Percentiles rank a stretch among this genome's conserved stretches.
Evolutionary conservation across 2,113 vertebrate species (phyloP).

Genomic region (Psephotus haematonotus): DNA sequence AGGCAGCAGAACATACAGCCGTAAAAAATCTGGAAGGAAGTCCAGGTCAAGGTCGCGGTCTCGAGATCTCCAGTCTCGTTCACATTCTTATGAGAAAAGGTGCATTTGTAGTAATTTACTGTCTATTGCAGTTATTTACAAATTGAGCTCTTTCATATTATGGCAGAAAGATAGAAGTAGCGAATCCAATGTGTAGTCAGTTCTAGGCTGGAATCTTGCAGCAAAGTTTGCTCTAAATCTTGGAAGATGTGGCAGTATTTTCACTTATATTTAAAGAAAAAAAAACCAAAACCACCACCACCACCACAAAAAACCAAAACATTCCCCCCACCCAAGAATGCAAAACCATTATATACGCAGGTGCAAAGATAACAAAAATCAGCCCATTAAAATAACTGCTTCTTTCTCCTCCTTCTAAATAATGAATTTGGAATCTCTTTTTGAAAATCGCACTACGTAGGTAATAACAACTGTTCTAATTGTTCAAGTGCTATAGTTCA

Average conservation of each 20-base stretch:
- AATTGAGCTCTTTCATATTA: accelerated
- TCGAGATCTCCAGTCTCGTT: conserved; percentile 74
- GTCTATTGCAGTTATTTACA: neutral
- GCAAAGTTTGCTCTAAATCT: neutral
- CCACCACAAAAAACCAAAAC: accelerated
- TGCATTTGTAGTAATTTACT: neutral
- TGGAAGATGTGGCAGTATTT: neutral
- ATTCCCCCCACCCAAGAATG: too few relatives aligned
- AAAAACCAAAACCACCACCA: neutral
- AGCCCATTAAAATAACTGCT: neutral
- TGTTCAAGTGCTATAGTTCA: neutral
- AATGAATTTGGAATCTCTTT: neutral
- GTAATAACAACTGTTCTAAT: neutral
- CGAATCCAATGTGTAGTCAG: accelerated
- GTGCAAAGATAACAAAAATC: neutral
- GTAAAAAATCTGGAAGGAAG: conserved; percentile 82
- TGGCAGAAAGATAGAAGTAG: neutral
- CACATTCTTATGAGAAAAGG: conserved; percentile 84
- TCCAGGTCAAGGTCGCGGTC: conserved; percentile 84
- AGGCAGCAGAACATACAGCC: conserved; percentile 80
- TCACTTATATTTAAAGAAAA: accelerated
- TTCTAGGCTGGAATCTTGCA: neutral
- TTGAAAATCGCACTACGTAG: neutral
- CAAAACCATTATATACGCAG: neutral
- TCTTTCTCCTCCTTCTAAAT: neutral